These are phyloP conservation scores for Luffia ferchaultella DNA, from an alignment of 2,888 invertebrate species.

Conservation along the genomic window DNA sequence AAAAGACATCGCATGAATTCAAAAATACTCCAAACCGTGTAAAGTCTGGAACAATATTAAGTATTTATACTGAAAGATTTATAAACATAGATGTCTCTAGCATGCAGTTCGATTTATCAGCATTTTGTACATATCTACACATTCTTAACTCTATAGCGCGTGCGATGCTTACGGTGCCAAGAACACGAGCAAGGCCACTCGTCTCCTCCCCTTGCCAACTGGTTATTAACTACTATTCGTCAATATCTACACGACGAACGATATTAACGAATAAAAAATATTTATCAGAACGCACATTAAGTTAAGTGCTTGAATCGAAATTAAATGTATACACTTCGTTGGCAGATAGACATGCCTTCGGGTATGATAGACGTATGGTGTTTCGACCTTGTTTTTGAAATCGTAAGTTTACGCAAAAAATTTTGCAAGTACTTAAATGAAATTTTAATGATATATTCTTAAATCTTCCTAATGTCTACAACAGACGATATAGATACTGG, in stretches of 20 bases:
- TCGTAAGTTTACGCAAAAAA: neutral
- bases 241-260: neutral
- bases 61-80: too few relatives aligned
- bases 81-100: too few relatives aligned
- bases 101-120: too few relatives aligned
- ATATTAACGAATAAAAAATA: neutral
- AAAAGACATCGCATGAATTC: too few relatives aligned
- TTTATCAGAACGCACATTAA: neutral
- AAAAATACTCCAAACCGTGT: too few relatives aligned
- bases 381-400: neutral
- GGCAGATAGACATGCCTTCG: neutral
- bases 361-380: neutral
- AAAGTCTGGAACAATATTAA: too few relatives aligned
- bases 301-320: neutral
- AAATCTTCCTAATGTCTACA: too few relatives aligned
- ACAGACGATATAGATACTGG: too few relatives aligned
- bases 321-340: neutral
- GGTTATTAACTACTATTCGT: neutral
- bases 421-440: too few relatives aligned
- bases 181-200: conserved; percentile 39
- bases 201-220: conserved; percentile 28
- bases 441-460: too few relatives aligned
- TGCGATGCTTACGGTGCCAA: conserved; percentile 29
- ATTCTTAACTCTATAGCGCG: neutral
- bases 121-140: neutral